These are phyloP conservation scores for Anhinga rufa DNA, from an alignment of 2,113 vertebrate species.

Conservation along the genomic window DNA sequence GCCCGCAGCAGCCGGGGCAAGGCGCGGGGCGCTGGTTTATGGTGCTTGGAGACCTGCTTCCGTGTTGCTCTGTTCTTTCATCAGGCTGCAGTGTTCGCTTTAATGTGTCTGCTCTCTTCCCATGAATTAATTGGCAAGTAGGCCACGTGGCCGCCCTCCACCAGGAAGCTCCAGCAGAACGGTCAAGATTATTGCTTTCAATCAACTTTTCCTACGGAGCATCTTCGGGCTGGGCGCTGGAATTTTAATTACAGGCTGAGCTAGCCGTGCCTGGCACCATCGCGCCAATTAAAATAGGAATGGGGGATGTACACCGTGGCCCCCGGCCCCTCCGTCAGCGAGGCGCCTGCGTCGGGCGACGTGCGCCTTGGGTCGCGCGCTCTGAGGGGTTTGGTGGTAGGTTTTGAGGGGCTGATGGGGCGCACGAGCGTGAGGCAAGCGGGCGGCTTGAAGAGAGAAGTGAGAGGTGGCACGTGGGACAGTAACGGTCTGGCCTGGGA, in stretches of 20 bases:
- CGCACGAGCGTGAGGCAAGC: rapidly evolving
- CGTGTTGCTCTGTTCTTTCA: background rate
- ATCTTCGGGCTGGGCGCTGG: background rate
- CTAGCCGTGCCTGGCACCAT: background rate
- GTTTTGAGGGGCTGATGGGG: background rate
- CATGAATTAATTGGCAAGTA: background rate
- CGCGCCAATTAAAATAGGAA: background rate
- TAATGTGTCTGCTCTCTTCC: background rate
- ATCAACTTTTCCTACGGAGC: background rate
- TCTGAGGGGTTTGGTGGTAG: background rate
- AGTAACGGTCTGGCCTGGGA: background rate
- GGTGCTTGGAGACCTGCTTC: background rate
- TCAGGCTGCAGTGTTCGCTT: background rate
- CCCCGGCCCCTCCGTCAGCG: background rate
- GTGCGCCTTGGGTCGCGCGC: rapidly evolving
- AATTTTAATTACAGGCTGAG: constrained; percentile 23
- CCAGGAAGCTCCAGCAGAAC: background rate
- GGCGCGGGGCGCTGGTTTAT: background rate
- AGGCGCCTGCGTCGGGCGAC: no score
- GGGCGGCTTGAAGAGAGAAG: background rate
- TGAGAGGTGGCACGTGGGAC: rapidly evolving
- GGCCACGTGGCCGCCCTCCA: background rate
- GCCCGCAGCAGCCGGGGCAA: background rate
- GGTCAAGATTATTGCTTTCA: background rate
- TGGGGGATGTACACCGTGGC: background rate